Evolutionary conservation across 2,888 invertebrate genomes (phyloP).

Genomic region (Erpobdella octoculata): DNA sequence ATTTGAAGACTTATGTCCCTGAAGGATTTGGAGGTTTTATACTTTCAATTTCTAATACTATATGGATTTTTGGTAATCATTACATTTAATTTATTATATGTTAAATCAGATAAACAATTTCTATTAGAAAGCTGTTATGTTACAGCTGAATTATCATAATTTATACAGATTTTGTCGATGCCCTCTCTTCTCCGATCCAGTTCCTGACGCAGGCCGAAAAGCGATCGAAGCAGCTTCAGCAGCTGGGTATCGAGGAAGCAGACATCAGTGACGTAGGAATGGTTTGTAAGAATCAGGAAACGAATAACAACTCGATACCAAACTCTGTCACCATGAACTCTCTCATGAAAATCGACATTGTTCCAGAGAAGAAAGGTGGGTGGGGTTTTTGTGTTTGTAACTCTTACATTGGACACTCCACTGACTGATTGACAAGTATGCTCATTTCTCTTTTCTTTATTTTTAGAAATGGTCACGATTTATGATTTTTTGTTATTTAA

Average conservation of each 20-base stretch:
- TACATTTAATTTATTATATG: background rate
- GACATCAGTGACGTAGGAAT: constrained; percentile 48
- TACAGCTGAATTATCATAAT: background rate
- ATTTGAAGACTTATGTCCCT: constrained; percentile 97
- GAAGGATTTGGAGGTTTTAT: constrained; percentile 83
- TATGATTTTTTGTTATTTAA: too few relatives aligned
- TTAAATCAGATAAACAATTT: background rate
- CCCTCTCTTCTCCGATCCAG: constrained; percentile 74
- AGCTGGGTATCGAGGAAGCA: constrained; percentile 69
- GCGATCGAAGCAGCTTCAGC: constrained; percentile 82
- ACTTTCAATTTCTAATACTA: too few relatives aligned
- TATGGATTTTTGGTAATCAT: too few relatives aligned
- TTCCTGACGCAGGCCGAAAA: constrained; percentile 62
- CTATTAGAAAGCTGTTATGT: background rate
- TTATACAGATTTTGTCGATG: constrained; percentile 76
- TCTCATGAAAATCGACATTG: constrained; percentile 12
- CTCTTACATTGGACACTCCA: too few relatives aligned
- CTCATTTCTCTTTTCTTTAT: too few relatives aligned
- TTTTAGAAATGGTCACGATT: too few relatives aligned
- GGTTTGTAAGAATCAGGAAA: constrained; percentile 23
- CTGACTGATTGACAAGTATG: too few relatives aligned
- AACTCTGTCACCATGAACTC: constrained; percentile 14
- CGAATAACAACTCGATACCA: background rate
- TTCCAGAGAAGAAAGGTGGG: background rate
- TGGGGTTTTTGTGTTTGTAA: too few relatives aligned